Evolutionary conservation across 2,113 vertebrate species (phyloP), one percentile per base, ranked within the genome.

Genomic region (Cheilinus undulatus): DNA sequence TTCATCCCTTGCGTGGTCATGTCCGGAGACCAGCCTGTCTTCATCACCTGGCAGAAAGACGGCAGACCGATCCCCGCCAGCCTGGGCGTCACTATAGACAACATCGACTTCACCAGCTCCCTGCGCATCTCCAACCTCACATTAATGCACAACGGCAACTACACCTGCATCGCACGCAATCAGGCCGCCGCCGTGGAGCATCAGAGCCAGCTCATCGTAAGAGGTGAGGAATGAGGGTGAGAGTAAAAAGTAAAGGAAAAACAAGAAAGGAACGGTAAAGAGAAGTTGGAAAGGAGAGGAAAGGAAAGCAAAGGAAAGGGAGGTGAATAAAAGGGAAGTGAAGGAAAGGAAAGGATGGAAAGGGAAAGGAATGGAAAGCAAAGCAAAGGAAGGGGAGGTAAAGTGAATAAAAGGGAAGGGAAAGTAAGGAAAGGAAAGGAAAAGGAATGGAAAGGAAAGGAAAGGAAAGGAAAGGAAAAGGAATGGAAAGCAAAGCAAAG

Each of bases 21-120:
- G 90, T 99, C 98, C 0, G 98, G 98, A 9, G 98, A 99, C 90
- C 89, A 98, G 49, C 98, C 98, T 20, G 99, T 99, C 90, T 96
- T 96, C 58, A 99, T 99, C 90, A 99, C 97, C 57, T 99, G 98
- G 98, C 97, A 99, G 90, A 99, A 99, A 77, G 98, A 99, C 0
- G 96, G 98, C 0, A 93, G 95, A 38, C 95, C 97, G 0, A 99
- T 99, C 77, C 97, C 97, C 0, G 96, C 94, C 15, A 99, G 96
- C 90, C 95, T 99, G 0, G 96, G 97, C 0, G 97, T 99, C 57
- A 99, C 97, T 24, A 98, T 99, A 23, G 98, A 99, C 94, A 98
- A 98, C 92, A 99, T 98, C 0, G 97, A 99, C 87, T 99, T 99
- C 85, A 99, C 97, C 81, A 99, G 97, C 93, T 99, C 98, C 40